Evolutionary conservation across 2,797 vertebrate species (phyloP), one percentile per base, ranked within the genome.

Genomic region (Crenichthys baileyi): DNA sequence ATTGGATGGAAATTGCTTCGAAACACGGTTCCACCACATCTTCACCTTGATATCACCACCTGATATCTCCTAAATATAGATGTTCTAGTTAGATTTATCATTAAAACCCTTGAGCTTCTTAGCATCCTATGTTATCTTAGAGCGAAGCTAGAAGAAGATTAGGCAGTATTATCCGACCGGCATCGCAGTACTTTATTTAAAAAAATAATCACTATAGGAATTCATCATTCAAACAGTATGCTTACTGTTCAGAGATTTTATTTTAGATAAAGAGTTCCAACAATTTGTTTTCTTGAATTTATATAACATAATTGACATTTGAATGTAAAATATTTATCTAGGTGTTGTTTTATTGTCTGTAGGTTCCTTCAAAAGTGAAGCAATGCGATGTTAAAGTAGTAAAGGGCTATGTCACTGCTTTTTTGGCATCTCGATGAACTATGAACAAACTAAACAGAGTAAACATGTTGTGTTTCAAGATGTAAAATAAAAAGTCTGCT

Each of bases 1-100:
- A 87, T 56, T 44, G 72, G 79, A 84, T 83, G 80, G 44, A 85
- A 82, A 75, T 72, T 48, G 73, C 79, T 79, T 18, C 15, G 68
- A 0, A 0, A 55, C 39, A 79, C 72, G 44, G 48, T 46, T 29
- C 16, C 2, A 26, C 55, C 51, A 56, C 26, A n/a, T 84, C 46
- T 80, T 77, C 60, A 85, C 75, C 77, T 82, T 79, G 75, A 82
- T 83, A 83, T 84, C 70, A 44, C 68, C 5, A 4, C 50, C 75
- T 65, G 77, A 78, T 72, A 77, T 85, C 78, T 84, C 12, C 72
- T 31, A 71, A 73, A 61, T 79, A 29, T 48, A 61, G 55, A 79
- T 22, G 26, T 58, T 72, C 26, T 15, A 9, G 26, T 53, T 26
- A 36, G 53, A 72, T 79, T 84, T 72, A 77, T 84, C 68, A 65